These are phyloP conservation scores for Musca domestica DNA, from an alignment of 1,140 invertebrate species.

Conservation along the genomic window DNA sequence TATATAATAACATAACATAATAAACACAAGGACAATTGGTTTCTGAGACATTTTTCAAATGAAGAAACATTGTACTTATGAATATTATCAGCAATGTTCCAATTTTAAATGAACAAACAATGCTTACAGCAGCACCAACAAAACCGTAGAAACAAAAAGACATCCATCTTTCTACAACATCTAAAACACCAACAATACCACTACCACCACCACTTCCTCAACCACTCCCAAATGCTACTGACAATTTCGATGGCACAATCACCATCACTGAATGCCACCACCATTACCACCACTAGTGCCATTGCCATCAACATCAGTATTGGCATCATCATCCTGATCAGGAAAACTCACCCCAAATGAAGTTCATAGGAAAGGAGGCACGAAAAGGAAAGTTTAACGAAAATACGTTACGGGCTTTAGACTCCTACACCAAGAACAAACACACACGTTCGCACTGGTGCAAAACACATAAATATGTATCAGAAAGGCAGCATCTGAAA, in stretches of 20 bases:
- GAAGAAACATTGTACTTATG: too few species aligned
- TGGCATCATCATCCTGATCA: conserved; percentile 4
- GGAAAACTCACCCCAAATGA: conserved; percentile 14
- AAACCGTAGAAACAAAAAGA: conserved; percentile 1
- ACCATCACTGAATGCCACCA: background rate
- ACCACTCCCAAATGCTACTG: too few species aligned
- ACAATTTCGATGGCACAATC: background rate
- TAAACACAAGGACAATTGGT: too few species aligned
- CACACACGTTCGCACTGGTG: conserved; percentile 26
- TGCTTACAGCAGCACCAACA: too few species aligned
- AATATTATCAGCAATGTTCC: conserved; percentile 28
- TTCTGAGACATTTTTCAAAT: too few species aligned
- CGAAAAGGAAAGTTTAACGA: conserved; percentile 13
- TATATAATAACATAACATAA: too few species aligned
- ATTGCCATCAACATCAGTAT: background rate
- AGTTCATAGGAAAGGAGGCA: conserved; percentile 9
- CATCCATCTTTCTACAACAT: conserved; percentile 17
- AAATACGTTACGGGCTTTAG: conserved; percentile 24
- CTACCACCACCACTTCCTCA: background rate
- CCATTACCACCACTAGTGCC: background rate
- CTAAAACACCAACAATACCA: conserved; percentile 20
- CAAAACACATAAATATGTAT: conserved; percentile 30
- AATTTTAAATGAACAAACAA: conserved; percentile 33
- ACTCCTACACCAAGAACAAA: conserved; percentile 12
- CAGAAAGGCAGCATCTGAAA: conserved; percentile 28